Evolutionary conservation across 2,113 vertebrate species (phyloP).

Genomic region (Atractosteus spatula): DNA sequence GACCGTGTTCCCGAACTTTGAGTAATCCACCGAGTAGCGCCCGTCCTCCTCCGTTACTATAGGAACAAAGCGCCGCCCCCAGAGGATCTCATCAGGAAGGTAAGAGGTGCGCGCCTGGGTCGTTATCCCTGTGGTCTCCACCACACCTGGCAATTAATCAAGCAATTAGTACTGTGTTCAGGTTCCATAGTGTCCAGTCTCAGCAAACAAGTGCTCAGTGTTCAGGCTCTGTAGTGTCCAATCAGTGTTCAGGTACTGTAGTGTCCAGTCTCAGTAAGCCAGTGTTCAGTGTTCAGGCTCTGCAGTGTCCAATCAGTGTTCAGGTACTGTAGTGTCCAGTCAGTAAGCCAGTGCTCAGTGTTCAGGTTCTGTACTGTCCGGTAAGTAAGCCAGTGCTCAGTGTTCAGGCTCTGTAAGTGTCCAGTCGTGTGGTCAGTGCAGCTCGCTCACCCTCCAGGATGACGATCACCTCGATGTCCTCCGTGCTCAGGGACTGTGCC

Average conservation of each 20-base stretch:
- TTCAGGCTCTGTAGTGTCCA: no score
- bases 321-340: no score
- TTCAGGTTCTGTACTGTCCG: no score
- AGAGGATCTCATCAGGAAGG: slow-evolving; percentile 74
- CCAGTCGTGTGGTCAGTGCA: background rate
- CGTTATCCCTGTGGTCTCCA: slow-evolving; percentile 77
- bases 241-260: background rate
- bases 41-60: slow-evolving; percentile 75
- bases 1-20: slow-evolving; percentile 78
- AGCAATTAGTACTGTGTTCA: background rate
- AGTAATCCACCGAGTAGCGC: slow-evolving; percentile 74
- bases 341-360: no score
- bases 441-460: slow-evolving; percentile 66
- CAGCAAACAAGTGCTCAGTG: no score
- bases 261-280: background rate
- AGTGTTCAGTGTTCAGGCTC: background rate
- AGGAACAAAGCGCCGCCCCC: slow-evolving; percentile 77
- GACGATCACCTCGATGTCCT: slow-evolving; percentile 74
- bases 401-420: no score
- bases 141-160: slow-evolving; percentile 57
- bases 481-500: slow-evolving; percentile 56
- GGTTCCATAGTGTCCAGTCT: background rate
- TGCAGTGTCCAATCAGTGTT: no score
- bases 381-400: no score
- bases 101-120: slow-evolving; percentile 81